Percentiles rank a stretch among this genome's conserved stretches.
phyloP scores from a whole-genome alignment of 2,113 vertebrate genomes.

The Solea solea region DNA sequence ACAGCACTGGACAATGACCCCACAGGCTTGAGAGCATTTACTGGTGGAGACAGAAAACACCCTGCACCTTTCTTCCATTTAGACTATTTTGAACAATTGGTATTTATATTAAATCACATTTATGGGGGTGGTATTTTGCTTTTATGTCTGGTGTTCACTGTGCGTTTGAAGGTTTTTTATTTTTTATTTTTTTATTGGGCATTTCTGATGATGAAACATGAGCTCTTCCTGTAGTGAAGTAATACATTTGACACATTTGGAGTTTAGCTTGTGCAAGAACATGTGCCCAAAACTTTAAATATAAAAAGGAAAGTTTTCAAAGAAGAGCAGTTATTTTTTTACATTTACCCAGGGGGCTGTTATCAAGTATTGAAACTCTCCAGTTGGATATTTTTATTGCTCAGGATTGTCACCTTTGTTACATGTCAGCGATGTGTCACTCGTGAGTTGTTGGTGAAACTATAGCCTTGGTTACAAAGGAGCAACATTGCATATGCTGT shows the following conservation, averaged over 20 bases:
- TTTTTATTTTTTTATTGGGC: background rate
- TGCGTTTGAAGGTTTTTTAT: background rate
- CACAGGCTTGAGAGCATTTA: slow-evolving; percentile 22
- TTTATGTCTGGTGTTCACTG: slow-evolving; percentile 2
- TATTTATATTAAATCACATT: background rate
- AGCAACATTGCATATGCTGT: background rate
- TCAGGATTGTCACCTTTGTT: background rate
- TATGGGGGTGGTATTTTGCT: background rate
- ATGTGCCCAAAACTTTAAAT: background rate
- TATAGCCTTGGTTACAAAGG: background rate
- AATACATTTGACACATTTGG: background rate
- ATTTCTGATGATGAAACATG: slow-evolving; percentile 4
- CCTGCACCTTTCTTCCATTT: background rate
- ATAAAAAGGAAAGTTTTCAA: no score
- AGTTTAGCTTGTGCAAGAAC: background rate
- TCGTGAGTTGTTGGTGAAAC: no score
- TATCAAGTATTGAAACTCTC: background rate
- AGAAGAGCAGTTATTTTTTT: background rate
- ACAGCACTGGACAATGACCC: slow-evolving; percentile 42
- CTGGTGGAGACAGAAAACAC: slow-evolving; percentile 1
- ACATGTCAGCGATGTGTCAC: background rate
- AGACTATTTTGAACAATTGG: background rate
- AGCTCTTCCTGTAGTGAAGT: background rate
- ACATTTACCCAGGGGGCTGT: background rate
- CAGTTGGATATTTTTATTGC: background rate